A percentile compares a stretch with the other conserved stretches of the same genome.
phyloP scores from a whole-genome alignment of 2,888 invertebrate species.

The Bombylius major region DNA sequence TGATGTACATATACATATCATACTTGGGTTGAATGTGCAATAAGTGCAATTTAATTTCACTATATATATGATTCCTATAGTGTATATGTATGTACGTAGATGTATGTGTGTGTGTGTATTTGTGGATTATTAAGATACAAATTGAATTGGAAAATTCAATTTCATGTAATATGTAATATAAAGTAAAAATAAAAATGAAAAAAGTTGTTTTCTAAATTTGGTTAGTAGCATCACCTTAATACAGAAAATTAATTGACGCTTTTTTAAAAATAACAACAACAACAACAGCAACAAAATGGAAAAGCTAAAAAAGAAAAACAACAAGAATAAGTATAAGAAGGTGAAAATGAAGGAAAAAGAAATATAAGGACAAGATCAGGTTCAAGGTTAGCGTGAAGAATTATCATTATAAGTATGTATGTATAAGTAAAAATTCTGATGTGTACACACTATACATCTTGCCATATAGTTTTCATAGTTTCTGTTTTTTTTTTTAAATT shows the following conservation, averaged over 20 bases:
- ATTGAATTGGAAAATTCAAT: no score
- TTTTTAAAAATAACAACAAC: no score
- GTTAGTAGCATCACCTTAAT: neutral
- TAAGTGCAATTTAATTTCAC: no score
- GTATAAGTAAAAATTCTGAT: neutral
- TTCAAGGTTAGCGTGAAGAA: conserved; percentile 6
- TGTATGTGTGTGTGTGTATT: no score
- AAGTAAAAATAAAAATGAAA: neutral
- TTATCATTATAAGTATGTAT: neutral
- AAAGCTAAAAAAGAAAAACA: neutral
- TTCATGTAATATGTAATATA: no score
- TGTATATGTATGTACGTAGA: no score
- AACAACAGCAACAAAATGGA: no score
- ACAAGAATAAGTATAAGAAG: neutral
- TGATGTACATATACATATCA: no score
- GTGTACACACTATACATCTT: neutral
- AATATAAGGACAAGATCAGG: conserved; percentile 3
- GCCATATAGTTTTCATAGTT: neutral
- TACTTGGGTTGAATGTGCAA: no score
- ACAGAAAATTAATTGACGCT: neutral
- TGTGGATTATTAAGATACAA: no score
- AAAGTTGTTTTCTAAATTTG: neutral
- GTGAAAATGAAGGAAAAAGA: no score
- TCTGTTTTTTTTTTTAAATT: neutral
- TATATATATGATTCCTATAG: no score